phyloP scores from a whole-genome alignment of 2,797 vertebrate species.

The Sebastolobus altivelis region DNA sequence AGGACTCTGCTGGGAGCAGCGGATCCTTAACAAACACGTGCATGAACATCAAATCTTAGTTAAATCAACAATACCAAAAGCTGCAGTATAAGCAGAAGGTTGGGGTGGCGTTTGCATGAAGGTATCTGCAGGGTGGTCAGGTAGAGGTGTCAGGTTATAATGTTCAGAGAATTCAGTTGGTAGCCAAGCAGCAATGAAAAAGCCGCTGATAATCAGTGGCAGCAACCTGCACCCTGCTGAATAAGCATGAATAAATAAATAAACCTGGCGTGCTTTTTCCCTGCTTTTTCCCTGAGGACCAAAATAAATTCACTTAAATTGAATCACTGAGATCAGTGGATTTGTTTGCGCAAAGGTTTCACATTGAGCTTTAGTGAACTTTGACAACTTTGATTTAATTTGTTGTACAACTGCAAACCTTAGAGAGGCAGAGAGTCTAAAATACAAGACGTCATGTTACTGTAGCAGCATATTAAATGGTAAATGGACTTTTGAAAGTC shows the following conservation, averaged over 20 bases:
- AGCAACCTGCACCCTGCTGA: not conserved
- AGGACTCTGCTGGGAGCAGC: not conserved
- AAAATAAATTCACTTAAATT: not conserved
- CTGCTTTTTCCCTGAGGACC: not conserved
- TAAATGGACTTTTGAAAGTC: too few relatives aligned
- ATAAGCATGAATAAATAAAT: not conserved
- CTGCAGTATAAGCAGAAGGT: not conserved
- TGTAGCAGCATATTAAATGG: not conserved
- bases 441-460: not conserved
- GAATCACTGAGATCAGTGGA: not conserved
- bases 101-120: not conserved
- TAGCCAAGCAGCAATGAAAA: not conserved
- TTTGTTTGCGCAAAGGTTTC: not conserved
- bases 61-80: not conserved
- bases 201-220: not conserved
- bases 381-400: not conserved
- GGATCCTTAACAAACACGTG: slow-evolving; percentile 6
- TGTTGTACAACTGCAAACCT: not conserved
- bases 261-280: not conserved
- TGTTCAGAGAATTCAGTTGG: not conserved
- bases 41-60: not conserved
- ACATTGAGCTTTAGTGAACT: not conserved
- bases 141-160: not conserved
- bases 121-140: not conserved
- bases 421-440: not conserved